Percentiles rank a stretch among this genome's conserved stretches.
Evolutionary conservation across 2,113 vertebrate genomes (phyloP).

Genomic region (Protobothrops flavoviridis): DNA sequence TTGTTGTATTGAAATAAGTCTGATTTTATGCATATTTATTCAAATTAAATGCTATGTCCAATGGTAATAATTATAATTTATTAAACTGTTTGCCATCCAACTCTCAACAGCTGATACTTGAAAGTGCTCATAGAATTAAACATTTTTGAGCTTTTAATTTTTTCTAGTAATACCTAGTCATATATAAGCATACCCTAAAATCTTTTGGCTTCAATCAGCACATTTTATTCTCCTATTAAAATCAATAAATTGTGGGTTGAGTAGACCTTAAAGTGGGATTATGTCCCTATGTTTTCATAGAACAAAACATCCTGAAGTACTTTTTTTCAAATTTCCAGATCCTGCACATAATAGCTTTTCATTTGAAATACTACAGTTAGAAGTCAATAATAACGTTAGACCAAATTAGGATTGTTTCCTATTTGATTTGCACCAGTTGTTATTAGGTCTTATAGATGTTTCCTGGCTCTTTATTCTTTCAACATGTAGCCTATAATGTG

Average conservation of each 20-base stretch:
- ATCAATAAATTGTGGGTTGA: not conserved
- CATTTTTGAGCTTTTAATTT: not conserved
- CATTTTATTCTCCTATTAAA: not conserved
- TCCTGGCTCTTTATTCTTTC: not conserved
- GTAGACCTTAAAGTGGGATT: not conserved
- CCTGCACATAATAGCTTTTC: not conserved
- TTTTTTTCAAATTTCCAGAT: not conserved
- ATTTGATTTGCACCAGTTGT: not conserved
- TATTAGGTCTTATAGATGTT: not conserved
- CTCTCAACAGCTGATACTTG: not conserved
- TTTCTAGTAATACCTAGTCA: not conserved
- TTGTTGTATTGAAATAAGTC: not conserved
- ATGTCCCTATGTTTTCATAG: not conserved
- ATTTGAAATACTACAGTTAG: not conserved
- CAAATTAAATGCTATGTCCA: not conserved
- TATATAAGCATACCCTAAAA: not conserved
- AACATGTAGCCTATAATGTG: not conserved
- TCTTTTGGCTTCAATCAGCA: not conserved
- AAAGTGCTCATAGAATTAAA: not conserved
- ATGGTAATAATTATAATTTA: not conserved
- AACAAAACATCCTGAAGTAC: not conserved
- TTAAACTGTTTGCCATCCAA: not conserved
- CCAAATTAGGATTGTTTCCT: fast-evolving
- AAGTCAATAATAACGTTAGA: not conserved
- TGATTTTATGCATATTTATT: not conserved